phyloP scores from a whole-genome alignment of 2,113 vertebrate species.

The Lamprotornis superbus region DNA sequence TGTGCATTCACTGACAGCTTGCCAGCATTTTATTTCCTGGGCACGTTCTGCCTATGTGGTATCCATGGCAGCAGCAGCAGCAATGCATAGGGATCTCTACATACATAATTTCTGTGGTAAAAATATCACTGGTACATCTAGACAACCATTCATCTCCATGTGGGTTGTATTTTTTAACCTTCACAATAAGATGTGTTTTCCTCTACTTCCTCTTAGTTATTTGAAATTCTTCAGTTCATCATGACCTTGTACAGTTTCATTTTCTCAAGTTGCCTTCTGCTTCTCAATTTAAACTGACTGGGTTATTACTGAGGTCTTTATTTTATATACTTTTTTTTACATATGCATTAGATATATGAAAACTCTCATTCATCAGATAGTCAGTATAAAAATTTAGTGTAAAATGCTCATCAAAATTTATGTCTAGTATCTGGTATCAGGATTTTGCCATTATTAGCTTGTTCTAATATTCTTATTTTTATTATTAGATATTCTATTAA shows the following conservation, averaged over 20 bases:
- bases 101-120: neutral
- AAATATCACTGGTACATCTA: neutral
- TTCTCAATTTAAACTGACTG: neutral
- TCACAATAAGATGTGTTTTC: neutral
- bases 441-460: neutral
- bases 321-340: neutral
- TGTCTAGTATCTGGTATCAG: neutral
- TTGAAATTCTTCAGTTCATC: neutral
- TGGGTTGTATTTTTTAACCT: neutral
- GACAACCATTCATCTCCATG: neutral
- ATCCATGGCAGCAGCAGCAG: neutral
- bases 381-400: neutral
- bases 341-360: neutral
- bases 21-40: neutral
- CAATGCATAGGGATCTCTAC: neutral
- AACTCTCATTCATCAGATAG: neutral
- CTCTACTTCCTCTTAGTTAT: neutral
- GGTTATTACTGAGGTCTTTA: neutral
- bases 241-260: neutral
- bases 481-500: neutral
- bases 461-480: neutral
- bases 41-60: neutral
- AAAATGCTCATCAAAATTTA: neutral
- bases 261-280: neutral
- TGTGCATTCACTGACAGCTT: neutral